A percentile compares a stretch with the other conserved stretches of the same genome.
These are phyloP conservation scores for Epinotia ramella DNA, from an alignment of 2,888 invertebrate genomes.

Conservation along the genomic window DNA sequence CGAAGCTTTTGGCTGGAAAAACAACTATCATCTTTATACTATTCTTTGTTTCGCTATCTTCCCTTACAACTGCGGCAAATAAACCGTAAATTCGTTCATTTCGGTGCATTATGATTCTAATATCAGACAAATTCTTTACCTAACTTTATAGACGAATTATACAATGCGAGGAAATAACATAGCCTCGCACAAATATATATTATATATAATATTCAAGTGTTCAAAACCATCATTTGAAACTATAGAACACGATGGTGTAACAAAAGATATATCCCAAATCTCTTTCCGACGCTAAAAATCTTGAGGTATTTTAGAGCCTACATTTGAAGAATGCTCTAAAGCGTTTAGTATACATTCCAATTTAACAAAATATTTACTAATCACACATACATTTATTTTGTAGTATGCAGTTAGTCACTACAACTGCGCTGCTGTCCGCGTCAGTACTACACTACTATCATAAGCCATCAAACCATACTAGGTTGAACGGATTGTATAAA, in stretches of 20 bases:
- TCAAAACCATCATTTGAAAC: conserved; percentile 25
- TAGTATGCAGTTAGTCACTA: conserved; percentile 4
- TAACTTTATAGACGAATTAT: conserved; percentile 49
- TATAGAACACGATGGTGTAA: conserved; percentile 31
- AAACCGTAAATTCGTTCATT: conserved; percentile 42
- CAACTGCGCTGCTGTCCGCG: background rate
- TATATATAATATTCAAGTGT: conserved; percentile 39
- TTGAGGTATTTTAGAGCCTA: conserved; percentile 39
- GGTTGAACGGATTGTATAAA: conserved; percentile 23
- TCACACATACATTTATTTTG: conserved; percentile 19
- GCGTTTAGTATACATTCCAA: conserved; percentile 64
- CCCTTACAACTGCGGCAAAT: conserved; percentile 13
- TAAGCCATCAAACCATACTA: conserved; percentile 16
- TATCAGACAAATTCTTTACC: conserved; percentile 41
- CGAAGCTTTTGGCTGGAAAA: conserved; percentile 24
- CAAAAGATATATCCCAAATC: conserved; percentile 41
- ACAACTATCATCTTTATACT: conserved; percentile 19
- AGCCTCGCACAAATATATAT: conserved; percentile 44
- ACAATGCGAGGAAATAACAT: conserved; percentile 49
- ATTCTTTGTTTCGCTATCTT: conserved; percentile 6
- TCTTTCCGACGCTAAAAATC: conserved; percentile 33
- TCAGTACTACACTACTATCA: background rate
- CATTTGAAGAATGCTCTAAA: conserved; percentile 24
- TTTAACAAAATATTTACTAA: conserved; percentile 36
- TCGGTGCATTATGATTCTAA: conserved; percentile 40